Evolutionary conservation across 2,888 invertebrate species (phyloP), one percentile per base, ranked within the genome.

Genomic region (Campaea margaritaria): DNA sequence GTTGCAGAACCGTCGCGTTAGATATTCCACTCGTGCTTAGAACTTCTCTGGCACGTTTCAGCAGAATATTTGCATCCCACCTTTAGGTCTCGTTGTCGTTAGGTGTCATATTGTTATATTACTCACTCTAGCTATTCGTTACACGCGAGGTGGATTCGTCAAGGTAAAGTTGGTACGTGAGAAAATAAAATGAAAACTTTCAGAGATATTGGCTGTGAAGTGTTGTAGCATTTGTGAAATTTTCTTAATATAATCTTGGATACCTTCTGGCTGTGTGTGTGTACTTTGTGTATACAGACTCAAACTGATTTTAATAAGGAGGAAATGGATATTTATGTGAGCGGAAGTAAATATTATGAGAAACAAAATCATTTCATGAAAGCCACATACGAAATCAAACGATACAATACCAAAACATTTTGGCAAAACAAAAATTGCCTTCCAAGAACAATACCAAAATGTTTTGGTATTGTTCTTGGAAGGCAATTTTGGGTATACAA

Each of bases 21-120:
- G 71, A 79, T 86, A 88, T 87, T 88, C 87, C 79, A 71, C 76
- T 72, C 85, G 78, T 76, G 83, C 79, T 73, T 70, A 70, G 73
- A 78, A 87, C 76, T 85, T 84, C 78, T 74, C 76, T 77, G 69
- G 79, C 87, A 86, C 87, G 87, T 87, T 75, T 79, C 79, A 70
- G 76, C 79, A 76, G 81, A 82, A 80, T 86, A 87, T 88, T 87
- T 87, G 86, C 87, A 86, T 87, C 83, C 74, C 78, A 86, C 84
- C 86, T 87, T 82, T 78, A 81, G 78, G 74, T 81, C 81, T 81
- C 76, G 76, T 70, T 70, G 69, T 78, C 79, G 82, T 85, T 85
- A 87, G 79, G 76, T 83, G 78, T 79, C 79, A 79, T 80, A 82
- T 84, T 82, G 82, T 84, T 81, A 78, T 78, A 82, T 80, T 77